Base-by-base conservation (phyloP, 2,797 vertebrate species). In the Scyliorhinus canicula region DNA sequence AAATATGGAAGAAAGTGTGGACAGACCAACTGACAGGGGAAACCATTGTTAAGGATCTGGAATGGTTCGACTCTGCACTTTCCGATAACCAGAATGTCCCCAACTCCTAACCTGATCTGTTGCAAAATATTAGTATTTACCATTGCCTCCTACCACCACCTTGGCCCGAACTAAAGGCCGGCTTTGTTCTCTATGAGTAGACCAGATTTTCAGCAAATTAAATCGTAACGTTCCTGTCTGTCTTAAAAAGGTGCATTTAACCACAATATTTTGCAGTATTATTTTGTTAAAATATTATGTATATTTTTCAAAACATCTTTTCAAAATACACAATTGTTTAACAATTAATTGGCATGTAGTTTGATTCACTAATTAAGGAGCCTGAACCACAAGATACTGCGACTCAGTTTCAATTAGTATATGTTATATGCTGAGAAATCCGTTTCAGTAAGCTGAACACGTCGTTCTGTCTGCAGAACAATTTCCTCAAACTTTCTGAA, bases 31-130 rank as follows among this genome's bases (percentile, higher is more conserved):
- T 77, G 96, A 95, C 95, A 63, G 88, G 88, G 86, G 69, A 95
- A 96, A 88, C 96, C 95, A 16, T 96, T 96, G 95, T 96, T 96
- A 96, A 95, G 96, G 97, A 97, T 97, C 97, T 98, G 97, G 97
- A 96, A 96, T 95, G 96, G 65, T 74, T 67, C 74, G 95, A 96
- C 95, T 95, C 95, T 96, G 96, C 96, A 97, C 96, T 97, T 97
- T 96, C 86, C 84, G 95, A 95, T 79, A 95, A 93, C 24, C 93
- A 74, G 6, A 52, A 52, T 4, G 96, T 95, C 95, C 91, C 95
- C 14, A 86, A 84, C 97, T 96, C 86, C 88, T 95, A 67, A 95
- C 77, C 65, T 95, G 60, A 95, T 95, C 93, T 69, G 44, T 86
- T 77, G 40, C 88, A 95, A 69, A 95, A 93, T 93, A 12, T 71